Evolutionary conservation across 2,113 vertebrate species (phyloP).

Genomic region (Trematocara macrostoma): DNA sequence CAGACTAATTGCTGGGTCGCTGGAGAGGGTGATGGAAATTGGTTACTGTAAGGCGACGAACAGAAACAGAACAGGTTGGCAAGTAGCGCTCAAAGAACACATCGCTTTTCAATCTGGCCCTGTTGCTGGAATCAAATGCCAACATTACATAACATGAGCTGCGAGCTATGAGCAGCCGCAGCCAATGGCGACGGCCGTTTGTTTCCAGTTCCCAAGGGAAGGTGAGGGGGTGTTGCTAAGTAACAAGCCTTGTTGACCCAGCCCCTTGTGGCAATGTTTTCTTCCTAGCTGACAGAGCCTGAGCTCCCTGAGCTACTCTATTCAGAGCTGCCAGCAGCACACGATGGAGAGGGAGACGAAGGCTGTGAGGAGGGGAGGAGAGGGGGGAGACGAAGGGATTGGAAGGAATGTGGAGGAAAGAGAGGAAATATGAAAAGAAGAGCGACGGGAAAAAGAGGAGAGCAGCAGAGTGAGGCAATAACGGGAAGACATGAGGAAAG

Average conservation of each 20-base stretch:
- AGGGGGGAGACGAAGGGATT: neutral
- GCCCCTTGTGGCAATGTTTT: constrained; percentile 54
- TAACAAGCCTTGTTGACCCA: constrained; percentile 59
- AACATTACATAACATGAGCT: constrained; percentile 50
- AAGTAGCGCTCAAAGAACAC: neutral
- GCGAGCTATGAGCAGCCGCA: neutral
- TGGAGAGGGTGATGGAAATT: neutral
- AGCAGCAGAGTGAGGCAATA: neutral
- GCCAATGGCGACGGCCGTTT: constrained; percentile 12
- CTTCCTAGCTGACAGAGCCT: constrained; percentile 40
- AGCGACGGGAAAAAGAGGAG: neutral
- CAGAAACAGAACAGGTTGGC: neutral
- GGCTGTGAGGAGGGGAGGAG: neutral
- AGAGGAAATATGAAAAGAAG: neutral
- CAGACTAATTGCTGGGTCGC: neutral
- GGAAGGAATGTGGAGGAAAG: constrained; percentile 1
- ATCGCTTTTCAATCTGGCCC: neutral
- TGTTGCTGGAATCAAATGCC: constrained; percentile 3
- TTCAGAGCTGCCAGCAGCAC: constrained; percentile 42
- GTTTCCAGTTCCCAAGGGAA: constrained; percentile 38
- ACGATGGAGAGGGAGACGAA: constrained; percentile 24
- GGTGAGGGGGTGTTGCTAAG: constrained; percentile 52
- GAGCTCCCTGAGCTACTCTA: constrained; percentile 26
- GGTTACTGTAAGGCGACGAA: neutral
- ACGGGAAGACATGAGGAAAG: neutral